These are phyloP conservation scores for Anhinga rufa DNA, from an alignment of 2,113 vertebrate species.

Conservation along the genomic window DNA sequence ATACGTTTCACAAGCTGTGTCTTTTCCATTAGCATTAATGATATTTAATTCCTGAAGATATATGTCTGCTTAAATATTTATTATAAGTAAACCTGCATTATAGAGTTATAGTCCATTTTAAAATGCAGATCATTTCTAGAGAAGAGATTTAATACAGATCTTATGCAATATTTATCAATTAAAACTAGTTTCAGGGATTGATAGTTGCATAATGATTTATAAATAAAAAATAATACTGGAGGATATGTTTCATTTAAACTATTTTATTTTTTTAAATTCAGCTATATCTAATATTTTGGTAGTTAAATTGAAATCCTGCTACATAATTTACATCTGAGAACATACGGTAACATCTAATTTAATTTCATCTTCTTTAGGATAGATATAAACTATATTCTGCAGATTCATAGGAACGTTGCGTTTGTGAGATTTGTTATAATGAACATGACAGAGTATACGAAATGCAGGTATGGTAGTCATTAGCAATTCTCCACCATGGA, in stretches of 20 bases:
- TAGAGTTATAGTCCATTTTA: not conserved
- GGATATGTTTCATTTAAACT: slow-evolving; percentile 17
- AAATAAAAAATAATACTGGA: slow-evolving; percentile 40
- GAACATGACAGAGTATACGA: not conserved
- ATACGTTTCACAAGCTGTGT: not conserved
- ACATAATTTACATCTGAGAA: not conserved
- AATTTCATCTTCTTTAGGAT: not conserved
- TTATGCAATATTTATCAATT: slow-evolving; percentile 53
- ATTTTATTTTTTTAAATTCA: not conserved
- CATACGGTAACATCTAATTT: not conserved
- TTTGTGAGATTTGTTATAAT: not conserved
- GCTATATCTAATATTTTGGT: slow-evolving; percentile 30
- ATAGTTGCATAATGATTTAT: slow-evolving; percentile 41
- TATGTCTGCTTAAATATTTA: slow-evolving; percentile 15
- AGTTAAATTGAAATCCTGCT: slow-evolving; percentile 5
- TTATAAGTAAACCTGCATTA: not conserved
- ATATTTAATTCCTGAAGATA: slow-evolving; percentile 27
- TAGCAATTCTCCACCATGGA: not conserved
- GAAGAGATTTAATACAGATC: not conserved
- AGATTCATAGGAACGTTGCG: not conserved
- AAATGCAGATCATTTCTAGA: not conserved
- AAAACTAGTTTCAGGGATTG: slow-evolving; percentile 13
- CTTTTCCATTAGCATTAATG: not conserved
- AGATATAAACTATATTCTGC: not conserved
- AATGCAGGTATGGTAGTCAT: not conserved